phyloP scores from a whole-genome alignment of 2,888 invertebrate genomes.

The Colletes collaris region DNA sequence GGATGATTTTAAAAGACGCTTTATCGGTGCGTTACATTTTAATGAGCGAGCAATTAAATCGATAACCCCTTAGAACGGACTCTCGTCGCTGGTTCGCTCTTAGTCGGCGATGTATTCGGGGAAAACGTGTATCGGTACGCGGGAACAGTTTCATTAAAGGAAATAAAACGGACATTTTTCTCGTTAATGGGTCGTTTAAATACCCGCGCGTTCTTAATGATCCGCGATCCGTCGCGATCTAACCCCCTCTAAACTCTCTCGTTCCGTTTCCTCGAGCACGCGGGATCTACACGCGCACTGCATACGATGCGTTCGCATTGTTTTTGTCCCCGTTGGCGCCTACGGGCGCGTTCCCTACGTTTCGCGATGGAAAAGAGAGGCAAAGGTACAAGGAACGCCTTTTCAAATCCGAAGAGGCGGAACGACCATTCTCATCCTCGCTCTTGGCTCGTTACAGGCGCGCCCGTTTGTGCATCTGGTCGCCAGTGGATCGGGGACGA shows the following conservation, averaged over 20 bases:
- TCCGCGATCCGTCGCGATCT: constrained; percentile 1
- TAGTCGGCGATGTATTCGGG: background rate
- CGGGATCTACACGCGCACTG: background rate
- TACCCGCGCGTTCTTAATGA: background rate
- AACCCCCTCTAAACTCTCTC: background rate
- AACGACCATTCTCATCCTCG: background rate
- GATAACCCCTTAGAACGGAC: constrained; percentile 4
- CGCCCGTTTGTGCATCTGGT: constrained; percentile 11
- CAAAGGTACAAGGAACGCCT: background rate
- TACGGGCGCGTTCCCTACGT: background rate
- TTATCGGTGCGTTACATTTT: constrained; percentile 33
- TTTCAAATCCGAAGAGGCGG: constrained; percentile 26
- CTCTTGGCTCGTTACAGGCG: background rate
- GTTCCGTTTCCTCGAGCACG: background rate
- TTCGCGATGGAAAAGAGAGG: background rate
- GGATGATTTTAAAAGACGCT: constrained; percentile 26
- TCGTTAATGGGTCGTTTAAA: constrained; percentile 14
- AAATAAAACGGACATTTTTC: constrained; percentile 15
- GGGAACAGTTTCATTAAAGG: constrained; percentile 24
- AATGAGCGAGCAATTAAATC: constrained; percentile 46
- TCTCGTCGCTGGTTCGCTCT: background rate
- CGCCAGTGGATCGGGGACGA: constrained; percentile 15
- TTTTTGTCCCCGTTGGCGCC: background rate
- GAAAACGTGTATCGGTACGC: constrained; percentile 15
- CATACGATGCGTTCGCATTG: background rate